Conservation (phyloP, 1,140 invertebrate genomes). For the Zaprionus davidi region DNA sequence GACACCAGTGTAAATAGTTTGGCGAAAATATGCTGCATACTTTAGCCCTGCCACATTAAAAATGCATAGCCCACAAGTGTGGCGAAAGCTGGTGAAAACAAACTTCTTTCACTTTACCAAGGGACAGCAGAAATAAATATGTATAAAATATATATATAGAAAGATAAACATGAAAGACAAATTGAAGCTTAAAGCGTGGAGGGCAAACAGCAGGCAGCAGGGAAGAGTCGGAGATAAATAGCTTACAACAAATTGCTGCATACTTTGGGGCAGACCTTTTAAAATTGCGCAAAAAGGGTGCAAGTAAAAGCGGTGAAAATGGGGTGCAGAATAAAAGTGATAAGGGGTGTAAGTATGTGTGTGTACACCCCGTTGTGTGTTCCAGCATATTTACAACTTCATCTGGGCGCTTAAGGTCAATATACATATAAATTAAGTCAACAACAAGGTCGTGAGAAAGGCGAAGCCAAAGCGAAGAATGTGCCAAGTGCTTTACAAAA, state of each 20-base stretch:
- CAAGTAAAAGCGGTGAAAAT: not conserved
- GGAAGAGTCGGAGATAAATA: not conserved
- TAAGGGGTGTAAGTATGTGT: not conserved
- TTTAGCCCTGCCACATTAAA: slow-evolving; percentile 8
- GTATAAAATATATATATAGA: not conserved
- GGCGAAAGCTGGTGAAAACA: not conserved
- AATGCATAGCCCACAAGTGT: slow-evolving; percentile 2
- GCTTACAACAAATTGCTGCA: slow-evolving; percentile 13
- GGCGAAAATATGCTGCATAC: slow-evolving; percentile 29
- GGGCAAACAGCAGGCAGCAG: not conserved
- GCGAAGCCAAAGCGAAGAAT: not conserved
- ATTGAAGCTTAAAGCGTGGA: not conserved
- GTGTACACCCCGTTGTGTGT: not conserved
- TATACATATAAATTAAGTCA: not conserved
- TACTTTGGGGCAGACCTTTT: slow-evolving; percentile 21
- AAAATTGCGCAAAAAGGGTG: slow-evolving; percentile 1
- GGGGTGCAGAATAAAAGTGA: too few relatives aligned
- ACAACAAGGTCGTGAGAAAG: not conserved
- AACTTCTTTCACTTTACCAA: not conserved
- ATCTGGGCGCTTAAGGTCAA: not conserved
- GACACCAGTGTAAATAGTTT: slow-evolving; percentile 43
- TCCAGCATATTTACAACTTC: slow-evolving; percentile 3
- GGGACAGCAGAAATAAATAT: not conserved
- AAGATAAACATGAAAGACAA: not conserved
- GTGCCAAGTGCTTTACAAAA: not conserved